Base-by-base conservation (phyloP, 2,113 vertebrate genomes). In the Archocentrus centrarchus region DNA sequence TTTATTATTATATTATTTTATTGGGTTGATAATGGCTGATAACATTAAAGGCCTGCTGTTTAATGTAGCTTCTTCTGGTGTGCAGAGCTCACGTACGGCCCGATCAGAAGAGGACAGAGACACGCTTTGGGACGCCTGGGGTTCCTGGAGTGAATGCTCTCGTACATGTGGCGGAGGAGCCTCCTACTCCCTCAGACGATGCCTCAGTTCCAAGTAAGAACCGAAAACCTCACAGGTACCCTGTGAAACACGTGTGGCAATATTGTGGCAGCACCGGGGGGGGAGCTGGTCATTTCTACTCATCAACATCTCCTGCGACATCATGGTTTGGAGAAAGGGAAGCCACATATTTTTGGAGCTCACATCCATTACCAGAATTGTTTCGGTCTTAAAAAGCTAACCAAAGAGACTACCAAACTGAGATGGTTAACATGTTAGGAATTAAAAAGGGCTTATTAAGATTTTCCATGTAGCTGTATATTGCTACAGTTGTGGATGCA, bases 121-220 rank as follows among this genome's bases (percentile, higher is more conserved):
- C 50, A 97, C 97, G 0, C 95, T 97, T 57, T 99, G 98, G 98
- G 98, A 99, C 3, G 97, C 98, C 80, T 99, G 98, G 98, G 98
- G 98, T 27, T 95, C 96, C 0, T 99, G 98, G 98, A 99, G 98
- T 0, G 98, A 99, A 81, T 99, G 98, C 80, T 99, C 98, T 1
- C 97, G 98, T 39, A 98, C 97, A 55, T 99, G 98, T 41, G 98
- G 97, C 4, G 98, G 98, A 27, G 98, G 98, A 0, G 98, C 98
- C 73, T 99, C 98, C 0, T 99, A 99, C 88, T 98, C 98, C 0
- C 94, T 99, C 68, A 95, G 98, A 86, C 96, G 98, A 82, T 99
- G 98, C 89, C 97, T 99, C 68, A 97, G 97, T 92, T 98, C 96
- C 96, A 98, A 96, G 98, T 99, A 97, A 93, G 90, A 7, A 4